A percentile compares a stretch with the other conserved stretches of the same genome.
phyloP scores from a whole-genome alignment of 2,113 vertebrate species.

The Antechinus flavipes region DNA sequence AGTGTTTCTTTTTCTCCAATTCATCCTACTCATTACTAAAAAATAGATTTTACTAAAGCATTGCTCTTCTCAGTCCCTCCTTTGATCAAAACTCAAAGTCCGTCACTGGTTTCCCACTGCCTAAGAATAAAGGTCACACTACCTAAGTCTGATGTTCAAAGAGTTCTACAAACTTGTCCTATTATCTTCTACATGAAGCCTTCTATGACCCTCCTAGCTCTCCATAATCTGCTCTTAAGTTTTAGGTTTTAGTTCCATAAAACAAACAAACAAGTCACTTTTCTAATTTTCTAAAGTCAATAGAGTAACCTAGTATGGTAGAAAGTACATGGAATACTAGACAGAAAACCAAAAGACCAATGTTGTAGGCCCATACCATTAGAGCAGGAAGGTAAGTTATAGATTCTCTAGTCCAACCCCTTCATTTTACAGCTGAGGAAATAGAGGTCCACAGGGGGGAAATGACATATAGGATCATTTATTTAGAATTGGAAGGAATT shows the following conservation, averaged over 20 bases:
- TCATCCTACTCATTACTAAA: background rate
- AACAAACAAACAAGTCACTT: background rate
- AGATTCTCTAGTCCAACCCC: background rate
- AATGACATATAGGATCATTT: background rate
- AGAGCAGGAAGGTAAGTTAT: background rate
- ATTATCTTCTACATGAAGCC: background rate
- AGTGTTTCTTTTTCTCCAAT: background rate
- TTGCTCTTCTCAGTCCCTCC: background rate
- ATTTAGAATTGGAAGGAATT: background rate
- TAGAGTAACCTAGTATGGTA: background rate
- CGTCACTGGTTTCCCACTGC: background rate
- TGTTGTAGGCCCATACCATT: background rate
- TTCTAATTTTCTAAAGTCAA: background rate
- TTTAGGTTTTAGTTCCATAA: background rate
- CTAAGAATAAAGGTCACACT: background rate
- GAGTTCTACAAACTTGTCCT: background rate
- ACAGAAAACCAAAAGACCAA: background rate
- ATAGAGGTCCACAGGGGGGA: background rate
- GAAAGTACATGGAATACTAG: background rate
- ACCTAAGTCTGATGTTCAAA: background rate
- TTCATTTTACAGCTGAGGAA: background rate
- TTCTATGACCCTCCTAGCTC: background rate
- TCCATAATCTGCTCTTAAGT: background rate
- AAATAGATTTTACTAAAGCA: background rate
- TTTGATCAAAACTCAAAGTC: background rate